These are phyloP conservation scores for Verasper variegatus DNA, from an alignment of 2,113 vertebrate genomes.

Conservation along the genomic window DNA sequence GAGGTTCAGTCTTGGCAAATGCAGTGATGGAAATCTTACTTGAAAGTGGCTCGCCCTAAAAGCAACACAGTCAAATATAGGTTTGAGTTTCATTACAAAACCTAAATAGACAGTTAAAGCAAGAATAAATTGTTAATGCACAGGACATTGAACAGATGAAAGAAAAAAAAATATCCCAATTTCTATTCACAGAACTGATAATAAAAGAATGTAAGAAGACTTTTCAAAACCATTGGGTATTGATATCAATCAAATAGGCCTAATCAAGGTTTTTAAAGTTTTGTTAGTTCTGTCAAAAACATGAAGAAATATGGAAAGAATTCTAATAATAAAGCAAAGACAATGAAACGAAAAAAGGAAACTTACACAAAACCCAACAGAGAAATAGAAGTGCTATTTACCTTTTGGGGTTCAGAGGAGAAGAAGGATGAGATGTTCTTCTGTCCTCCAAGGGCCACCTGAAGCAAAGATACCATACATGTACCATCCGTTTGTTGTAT, in stretches of 20 bases:
- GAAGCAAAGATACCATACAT: not conserved
- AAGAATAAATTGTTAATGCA: too few relatives aligned
- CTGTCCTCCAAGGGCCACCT: slow-evolving; percentile 52
- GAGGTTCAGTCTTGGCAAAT: slow-evolving; percentile 29
- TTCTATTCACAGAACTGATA: too few relatives aligned
- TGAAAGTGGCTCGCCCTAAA: slow-evolving; percentile 39
- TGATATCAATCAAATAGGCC: too few relatives aligned
- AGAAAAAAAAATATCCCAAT: not conserved
- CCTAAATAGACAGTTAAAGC: not conserved
- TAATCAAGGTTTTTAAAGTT: too few relatives aligned
- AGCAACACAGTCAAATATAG: slow-evolving; percentile 8
- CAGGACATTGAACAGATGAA: not conserved
- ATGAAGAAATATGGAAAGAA: too few relatives aligned
- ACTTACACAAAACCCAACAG: not conserved
- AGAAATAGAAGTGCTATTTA: not conserved
- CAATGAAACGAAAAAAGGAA: too few relatives aligned
- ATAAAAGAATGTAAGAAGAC: too few relatives aligned
- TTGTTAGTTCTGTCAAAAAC: too few relatives aligned
- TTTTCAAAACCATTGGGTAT: too few relatives aligned
- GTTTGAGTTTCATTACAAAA: not conserved
- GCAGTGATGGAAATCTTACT: slow-evolving; percentile 12
- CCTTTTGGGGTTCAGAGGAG: slow-evolving; percentile 52
- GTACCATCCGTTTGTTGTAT: not conserved
- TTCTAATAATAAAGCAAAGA: too few relatives aligned
- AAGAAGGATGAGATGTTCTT: slow-evolving; percentile 71